Evolutionary conservation across 2,113 vertebrate genomes (phyloP).

Genomic region (Brachyhypopomus occidentalis): DNA sequence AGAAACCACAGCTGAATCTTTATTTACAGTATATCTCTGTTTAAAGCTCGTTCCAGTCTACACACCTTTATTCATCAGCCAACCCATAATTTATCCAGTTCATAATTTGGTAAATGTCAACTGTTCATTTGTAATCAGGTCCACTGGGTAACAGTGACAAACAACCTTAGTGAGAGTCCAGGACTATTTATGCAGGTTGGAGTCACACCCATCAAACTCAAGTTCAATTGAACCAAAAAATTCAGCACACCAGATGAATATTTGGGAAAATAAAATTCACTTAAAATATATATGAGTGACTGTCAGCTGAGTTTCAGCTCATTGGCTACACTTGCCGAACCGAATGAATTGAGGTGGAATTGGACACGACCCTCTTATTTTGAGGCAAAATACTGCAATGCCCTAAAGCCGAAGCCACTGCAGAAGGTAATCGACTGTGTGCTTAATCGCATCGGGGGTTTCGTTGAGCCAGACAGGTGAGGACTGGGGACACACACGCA

Average conservation of each 20-base stretch:
- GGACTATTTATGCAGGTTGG: neutral
- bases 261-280: neutral
- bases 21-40: no score
- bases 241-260: neutral
- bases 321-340: slow-evolving; percentile 12
- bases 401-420: neutral
- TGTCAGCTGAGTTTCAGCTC: neutral
- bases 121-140: neutral
- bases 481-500: neutral
- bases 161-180: neutral
- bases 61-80: no score
- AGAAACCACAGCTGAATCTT: no score
- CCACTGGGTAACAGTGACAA: neutral
- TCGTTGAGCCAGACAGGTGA: slow-evolving; percentile 22
- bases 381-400: neutral
- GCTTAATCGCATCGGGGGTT: neutral
- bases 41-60: no score
- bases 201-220: neutral
- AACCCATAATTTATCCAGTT: no score
- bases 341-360: slow-evolving; percentile 5
- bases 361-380: neutral
- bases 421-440: neutral
- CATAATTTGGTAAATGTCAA: neutral
- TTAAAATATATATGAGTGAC: neutral
- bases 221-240: neutral